Percentiles rank a stretch among this genome's conserved stretches.
These are phyloP conservation scores for Gibbula magus DNA, from an alignment of 2,888 invertebrate species.

Conservation along the genomic window DNA sequence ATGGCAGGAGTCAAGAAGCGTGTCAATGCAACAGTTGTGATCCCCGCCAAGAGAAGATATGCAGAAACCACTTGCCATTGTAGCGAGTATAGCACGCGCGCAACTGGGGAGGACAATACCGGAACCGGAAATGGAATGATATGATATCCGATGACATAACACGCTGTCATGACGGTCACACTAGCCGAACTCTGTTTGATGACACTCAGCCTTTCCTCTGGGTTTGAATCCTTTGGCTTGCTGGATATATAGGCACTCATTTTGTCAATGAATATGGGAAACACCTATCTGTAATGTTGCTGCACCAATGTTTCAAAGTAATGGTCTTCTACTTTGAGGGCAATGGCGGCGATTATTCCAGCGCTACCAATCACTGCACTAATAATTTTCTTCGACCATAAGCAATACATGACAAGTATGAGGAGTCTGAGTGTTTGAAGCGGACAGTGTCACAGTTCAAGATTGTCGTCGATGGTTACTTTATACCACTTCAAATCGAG, in stretches of 20 bases:
- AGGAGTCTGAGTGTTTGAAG: too few relatives aligned
- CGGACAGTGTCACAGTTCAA: too few relatives aligned
- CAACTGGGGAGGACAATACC: constrained; percentile 26
- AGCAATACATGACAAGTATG: too few relatives aligned
- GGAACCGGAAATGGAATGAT: constrained; percentile 35
- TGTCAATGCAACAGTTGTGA: constrained; percentile 30
- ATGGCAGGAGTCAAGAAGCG: constrained; percentile 41
- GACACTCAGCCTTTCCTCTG: not conserved
- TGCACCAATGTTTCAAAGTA: too few relatives aligned
- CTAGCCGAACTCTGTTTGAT: not conserved
- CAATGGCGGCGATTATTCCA: too few relatives aligned
- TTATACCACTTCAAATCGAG: too few relatives aligned
- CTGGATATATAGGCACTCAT: not conserved
- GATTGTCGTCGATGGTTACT: too few relatives aligned
- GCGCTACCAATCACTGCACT: too few relatives aligned
- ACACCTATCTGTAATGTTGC: too few relatives aligned
- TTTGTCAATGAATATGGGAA: not conserved
- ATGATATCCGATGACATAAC: constrained; percentile 24
- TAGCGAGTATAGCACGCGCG: constrained; percentile 46
- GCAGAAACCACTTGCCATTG: constrained; percentile 44
- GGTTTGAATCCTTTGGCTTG: not conserved
- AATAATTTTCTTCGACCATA: too few relatives aligned
- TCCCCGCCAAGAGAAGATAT: constrained; percentile 35
- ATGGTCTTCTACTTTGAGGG: too few relatives aligned
- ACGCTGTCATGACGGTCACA: not conserved